Base-by-base conservation (phyloP, 2,888 invertebrate genomes). In the Anthophora plumipes region DNA sequence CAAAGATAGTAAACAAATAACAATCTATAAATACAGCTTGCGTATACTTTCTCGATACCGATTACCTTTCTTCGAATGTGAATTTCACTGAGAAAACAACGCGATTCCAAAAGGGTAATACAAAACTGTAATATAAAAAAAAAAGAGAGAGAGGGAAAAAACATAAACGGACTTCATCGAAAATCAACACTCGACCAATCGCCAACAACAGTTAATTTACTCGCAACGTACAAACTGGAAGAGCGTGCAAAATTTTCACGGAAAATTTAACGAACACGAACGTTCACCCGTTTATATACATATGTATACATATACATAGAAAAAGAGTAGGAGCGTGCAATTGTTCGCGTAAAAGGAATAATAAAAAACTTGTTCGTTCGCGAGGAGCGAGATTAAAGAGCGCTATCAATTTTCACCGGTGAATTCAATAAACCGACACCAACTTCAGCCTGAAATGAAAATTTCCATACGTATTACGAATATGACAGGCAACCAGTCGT, bases 401-500 rank as follows among this genome's bases (percentile, higher is more conserved):
- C 61, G 55, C 43, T 61, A 75, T 63, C 75, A 63, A 61, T 75
- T 71, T 71, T 55, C 37, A 39, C 14, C 71, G 9, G 63, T 52
- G 52, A 60, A 70, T 74, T 74, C 70, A 43, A 70, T 60, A 70
- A 74, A 60, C 43, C 41, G 43, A 20, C n/a, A 37, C n/a, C 2
- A 31, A 61, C 37, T 55, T n/a, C 61, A 31, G 43, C 9, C 31
- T 54, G 48, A 74, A 75, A 75, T 75, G 70, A 75, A 75, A 77
- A 77, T 77, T 73, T 59, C 59, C 73, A 66, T 66, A 59, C 50
- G 59, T 67, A 46, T 79, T 69, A 76, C 66, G 69, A 73, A 25
- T 25, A 14, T 48, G 76, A 76, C 57, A 59, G 59, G 12, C 59
- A 52, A n/a, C n/a, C n/a, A 25, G 20, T 43, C 12, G 14, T 17